These are phyloP conservation scores for Ormyrus rosae DNA, from an alignment of 2,888 invertebrate species.

Conservation along the genomic window DNA sequence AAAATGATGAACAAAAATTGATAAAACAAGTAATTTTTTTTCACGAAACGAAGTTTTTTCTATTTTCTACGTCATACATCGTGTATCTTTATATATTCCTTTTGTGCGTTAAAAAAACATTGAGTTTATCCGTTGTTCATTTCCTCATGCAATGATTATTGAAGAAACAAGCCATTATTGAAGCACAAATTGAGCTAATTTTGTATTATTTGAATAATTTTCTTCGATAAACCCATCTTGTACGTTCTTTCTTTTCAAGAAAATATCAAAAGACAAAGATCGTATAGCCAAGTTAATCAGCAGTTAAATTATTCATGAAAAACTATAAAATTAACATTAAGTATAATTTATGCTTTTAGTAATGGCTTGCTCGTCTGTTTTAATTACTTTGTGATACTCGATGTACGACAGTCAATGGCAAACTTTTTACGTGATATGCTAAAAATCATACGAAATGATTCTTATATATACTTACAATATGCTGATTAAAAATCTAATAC, in stretches of 20 bases:
- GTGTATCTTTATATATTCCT: slow-evolving; percentile 34
- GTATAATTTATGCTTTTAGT: neutral
- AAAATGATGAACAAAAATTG: slow-evolving; percentile 53
- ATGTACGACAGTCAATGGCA: slow-evolving; percentile 47
- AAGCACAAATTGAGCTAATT: too few relatives aligned
- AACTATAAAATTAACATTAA: neutral
- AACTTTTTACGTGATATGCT: slow-evolving; percentile 42
- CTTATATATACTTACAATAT: too few relatives aligned
- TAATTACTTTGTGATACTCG: slow-evolving; percentile 28
- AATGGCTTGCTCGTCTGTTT: neutral
- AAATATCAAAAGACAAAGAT: neutral
- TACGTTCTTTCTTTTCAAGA: too few relatives aligned
- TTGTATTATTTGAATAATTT: too few relatives aligned
- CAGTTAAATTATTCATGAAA: neutral
- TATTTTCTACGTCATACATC: slow-evolving; percentile 41
- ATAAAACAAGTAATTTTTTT: slow-evolving; percentile 46
- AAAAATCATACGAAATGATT: neutral
- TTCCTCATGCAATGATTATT: too few relatives aligned
- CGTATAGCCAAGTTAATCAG: neutral
- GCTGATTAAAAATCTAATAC: too few relatives aligned
- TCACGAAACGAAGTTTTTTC: slow-evolving; percentile 31
- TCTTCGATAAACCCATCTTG: too few relatives aligned
- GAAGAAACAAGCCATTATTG: too few relatives aligned
- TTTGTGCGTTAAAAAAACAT: neutral
- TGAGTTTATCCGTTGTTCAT: neutral